Percentiles rank a stretch among this genome's conserved stretches.
Conservation (phyloP, 2,888 invertebrate genomes). For the Pachliopta kotzebuea region DNA sequence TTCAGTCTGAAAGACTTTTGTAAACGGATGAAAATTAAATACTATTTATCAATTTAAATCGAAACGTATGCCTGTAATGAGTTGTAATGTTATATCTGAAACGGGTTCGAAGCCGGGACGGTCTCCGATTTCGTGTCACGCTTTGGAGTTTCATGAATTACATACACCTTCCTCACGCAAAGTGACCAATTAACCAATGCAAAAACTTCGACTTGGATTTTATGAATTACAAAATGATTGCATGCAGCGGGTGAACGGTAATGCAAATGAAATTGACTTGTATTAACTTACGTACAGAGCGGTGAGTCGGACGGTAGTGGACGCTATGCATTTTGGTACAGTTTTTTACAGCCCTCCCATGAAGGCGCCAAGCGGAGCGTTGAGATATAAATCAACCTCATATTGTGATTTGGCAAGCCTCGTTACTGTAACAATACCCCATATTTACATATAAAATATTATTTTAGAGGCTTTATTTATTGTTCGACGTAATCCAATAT, state of each 20-base stretch:
- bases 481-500: constrained; percentile 60
- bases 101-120: constrained; percentile 4
- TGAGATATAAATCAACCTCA: constrained; percentile 79
- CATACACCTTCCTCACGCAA: constrained; percentile 43
- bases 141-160: constrained; percentile 44
- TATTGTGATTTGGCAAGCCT: constrained; percentile 83
- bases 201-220: constrained; percentile 30
- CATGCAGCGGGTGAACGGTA: constrained; percentile 5
- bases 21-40: constrained; percentile 26
- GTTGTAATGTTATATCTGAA: neutral
- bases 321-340: constrained; percentile 46
- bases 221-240: constrained; percentile 18
- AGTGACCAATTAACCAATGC: constrained; percentile 49
- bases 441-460: constrained; percentile 81
- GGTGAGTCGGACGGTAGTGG: constrained; percentile 5
- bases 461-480: constrained; percentile 69
- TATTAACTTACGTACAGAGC: constrained; percentile 1
- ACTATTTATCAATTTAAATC: constrained; percentile 34
- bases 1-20: constrained; percentile 20
- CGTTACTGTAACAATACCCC: constrained; percentile 82
- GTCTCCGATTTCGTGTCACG: constrained; percentile 41
- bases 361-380: constrained; percentile 71
- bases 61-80: constrained; percentile 24
- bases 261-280: constrained; percentile 18
- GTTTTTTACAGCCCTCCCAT: constrained; percentile 74